Base-by-base conservation (phyloP, 2,797 vertebrate species). In the Halcyon leucocephala region DNA sequence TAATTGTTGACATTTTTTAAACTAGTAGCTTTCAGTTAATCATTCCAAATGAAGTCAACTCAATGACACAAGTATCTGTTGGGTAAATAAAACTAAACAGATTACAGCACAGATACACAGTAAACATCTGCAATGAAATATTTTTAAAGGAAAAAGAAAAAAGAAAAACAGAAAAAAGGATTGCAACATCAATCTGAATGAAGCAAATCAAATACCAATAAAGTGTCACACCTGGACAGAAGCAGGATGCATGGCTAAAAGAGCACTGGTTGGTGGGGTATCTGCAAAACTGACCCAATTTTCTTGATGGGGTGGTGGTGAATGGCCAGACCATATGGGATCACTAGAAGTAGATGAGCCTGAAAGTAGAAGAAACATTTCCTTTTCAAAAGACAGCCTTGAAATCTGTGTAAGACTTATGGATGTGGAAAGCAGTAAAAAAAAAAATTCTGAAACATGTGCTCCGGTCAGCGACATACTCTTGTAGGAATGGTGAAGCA, bases 231-330 rank as follows among this genome's bases (percentile, higher is more conserved):
- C 99, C 99, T 99, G 99, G 98, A 99, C 98, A 98, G 99, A 99
- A 82, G 99, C 99, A 96, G 99, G 99, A 98, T 99, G 99, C 98
- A 99, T 98, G 97, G 98, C 97, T 97, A 99, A 99, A 97, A 99
- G 98, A 95, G 99, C 98, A 98, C 99, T 99, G 98, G 99, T 99
- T 97, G 99, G 99, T 93, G 99, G 99, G 80, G 99, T 99, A 98
- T 99, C 99, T 97, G 99, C 99, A 98, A 99, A 99, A 99, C 99
- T 99, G 99, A 99, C 99, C 99, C 99, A 99, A 76, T 99, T 99
- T 98, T 99, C 99, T 98, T 99, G 99, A 97, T 99, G 98, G 9
- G 99, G 99, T 97, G 98, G 99, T 70, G 99, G 99, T 77, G 99
- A 99, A 95, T 99, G 99, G 84, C 99, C 99, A 66, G 99, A 97